phyloP scores from a whole-genome alignment of 2,113 vertebrate species.

The Saguinus imperator region DNA sequence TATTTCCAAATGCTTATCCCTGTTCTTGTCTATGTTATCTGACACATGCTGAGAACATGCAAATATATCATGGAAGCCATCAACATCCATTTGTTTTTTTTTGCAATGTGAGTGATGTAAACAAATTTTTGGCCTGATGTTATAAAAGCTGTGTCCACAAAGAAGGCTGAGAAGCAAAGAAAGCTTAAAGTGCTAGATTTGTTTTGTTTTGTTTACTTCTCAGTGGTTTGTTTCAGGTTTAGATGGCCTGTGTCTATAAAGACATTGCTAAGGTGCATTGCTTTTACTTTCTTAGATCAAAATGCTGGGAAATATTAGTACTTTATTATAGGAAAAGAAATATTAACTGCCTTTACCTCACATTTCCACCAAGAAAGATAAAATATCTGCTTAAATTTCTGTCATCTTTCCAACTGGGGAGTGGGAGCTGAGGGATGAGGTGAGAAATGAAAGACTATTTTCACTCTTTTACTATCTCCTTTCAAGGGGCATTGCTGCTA shows the following conservation, averaged over 20 bases:
- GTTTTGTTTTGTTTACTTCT: background rate
- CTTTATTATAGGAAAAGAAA: background rate
- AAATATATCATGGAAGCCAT: background rate
- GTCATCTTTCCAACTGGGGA: background rate
- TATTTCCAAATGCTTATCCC: background rate
- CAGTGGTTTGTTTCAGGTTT: background rate
- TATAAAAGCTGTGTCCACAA: background rate
- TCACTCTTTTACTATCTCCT: background rate
- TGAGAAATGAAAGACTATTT: background rate
- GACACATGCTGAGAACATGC: background rate
- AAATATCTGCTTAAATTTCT: background rate
- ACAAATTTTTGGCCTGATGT: background rate
- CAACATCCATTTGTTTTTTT: background rate
- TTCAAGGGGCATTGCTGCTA: background rate
- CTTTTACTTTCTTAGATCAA: background rate
- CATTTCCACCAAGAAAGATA: background rate
- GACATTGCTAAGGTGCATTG: background rate
- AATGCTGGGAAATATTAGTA: background rate
- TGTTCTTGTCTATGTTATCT: background rate
- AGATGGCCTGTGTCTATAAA: background rate
- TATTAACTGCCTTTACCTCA: background rate
- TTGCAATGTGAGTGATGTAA: background rate
- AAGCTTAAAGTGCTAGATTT: background rate
- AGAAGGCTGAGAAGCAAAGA: background rate
- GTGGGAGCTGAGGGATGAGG: no score